These are phyloP conservation scores for Chelonoidis abingdonii DNA, from an alignment of 2,113 vertebrate genomes.

Conservation along the genomic window DNA sequence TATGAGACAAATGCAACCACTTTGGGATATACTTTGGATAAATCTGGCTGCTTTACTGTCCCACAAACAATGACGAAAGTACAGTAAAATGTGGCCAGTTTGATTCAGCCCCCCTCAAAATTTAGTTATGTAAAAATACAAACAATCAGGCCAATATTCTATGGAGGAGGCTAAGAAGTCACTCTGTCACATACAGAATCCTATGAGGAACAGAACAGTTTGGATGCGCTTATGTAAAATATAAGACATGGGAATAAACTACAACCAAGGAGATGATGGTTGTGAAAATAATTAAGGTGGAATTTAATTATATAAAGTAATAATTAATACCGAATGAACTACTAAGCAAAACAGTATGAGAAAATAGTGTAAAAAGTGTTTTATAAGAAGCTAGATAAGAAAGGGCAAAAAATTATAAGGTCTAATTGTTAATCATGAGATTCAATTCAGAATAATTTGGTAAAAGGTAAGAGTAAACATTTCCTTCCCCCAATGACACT, in stretches of 20 bases:
- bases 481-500: neutral
- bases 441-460: neutral
- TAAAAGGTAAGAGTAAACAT: accelerated
- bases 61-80: neutral
- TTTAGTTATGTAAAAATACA: neutral
- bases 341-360: neutral
- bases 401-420: neutral
- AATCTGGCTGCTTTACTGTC: neutral
- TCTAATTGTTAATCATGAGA: neutral
- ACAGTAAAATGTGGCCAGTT: neutral
- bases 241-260: neutral
- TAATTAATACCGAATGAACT: neutral
- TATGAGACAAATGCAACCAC: neutral
- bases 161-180: constrained; percentile 1
- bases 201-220: neutral
- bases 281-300: neutral
- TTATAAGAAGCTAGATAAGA: neutral
- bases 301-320: neutral
- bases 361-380: neutral
- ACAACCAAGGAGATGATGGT: constrained; percentile 37
- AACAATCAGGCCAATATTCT: constrained; percentile 41
- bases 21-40: neutral
- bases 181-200: neutral
- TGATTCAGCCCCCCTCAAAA: neutral
- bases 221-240: neutral